These are phyloP conservation scores for Lutjanus argentimaculatus DNA, from an alignment of 2,797 vertebrate genomes.

Conservation along the genomic window DNA sequence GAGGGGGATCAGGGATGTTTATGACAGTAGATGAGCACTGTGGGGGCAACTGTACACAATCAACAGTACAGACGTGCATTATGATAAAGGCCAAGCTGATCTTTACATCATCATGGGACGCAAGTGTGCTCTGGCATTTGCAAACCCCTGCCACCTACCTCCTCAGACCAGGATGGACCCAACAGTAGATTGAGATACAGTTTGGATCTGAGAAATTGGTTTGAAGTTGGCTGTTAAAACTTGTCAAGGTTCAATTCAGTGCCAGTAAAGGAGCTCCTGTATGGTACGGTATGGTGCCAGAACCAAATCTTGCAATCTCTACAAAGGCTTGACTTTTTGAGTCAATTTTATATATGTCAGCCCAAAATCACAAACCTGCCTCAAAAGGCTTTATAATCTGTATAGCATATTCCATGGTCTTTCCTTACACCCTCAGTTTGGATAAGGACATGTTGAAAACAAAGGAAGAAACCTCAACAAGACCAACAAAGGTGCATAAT, in stretches of 20 bases:
- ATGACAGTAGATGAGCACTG: constrained; percentile 48
- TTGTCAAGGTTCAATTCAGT: constrained; percentile 11
- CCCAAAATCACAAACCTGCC: too few relatives aligned
- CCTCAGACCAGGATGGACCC: background rate
- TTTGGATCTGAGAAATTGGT: background rate
- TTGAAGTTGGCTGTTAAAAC: background rate
- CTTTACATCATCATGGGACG: constrained; percentile 11
- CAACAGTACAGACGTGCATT: background rate
- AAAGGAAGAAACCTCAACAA: too few relatives aligned
- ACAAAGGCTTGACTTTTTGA: too few relatives aligned
- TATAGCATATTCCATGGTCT: too few relatives aligned
- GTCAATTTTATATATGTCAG: too few relatives aligned
- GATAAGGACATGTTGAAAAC: too few relatives aligned
- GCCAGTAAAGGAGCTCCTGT: constrained; percentile 44
- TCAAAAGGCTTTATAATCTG: too few relatives aligned
- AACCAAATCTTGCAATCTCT: too few relatives aligned
- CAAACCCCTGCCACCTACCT: background rate
- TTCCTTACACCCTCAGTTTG: too few relatives aligned
- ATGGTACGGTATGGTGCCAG: too few relatives aligned
- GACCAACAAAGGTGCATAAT: too few relatives aligned
- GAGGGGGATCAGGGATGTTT: constrained; percentile 71
- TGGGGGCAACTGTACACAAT: constrained; percentile 25
- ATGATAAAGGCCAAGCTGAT: constrained; percentile 4
- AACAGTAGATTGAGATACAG: background rate
- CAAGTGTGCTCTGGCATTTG: constrained; percentile 6